Conservation (phyloP, 1,140 invertebrate genomes). For the Cheumatopsyche charites region DNA sequence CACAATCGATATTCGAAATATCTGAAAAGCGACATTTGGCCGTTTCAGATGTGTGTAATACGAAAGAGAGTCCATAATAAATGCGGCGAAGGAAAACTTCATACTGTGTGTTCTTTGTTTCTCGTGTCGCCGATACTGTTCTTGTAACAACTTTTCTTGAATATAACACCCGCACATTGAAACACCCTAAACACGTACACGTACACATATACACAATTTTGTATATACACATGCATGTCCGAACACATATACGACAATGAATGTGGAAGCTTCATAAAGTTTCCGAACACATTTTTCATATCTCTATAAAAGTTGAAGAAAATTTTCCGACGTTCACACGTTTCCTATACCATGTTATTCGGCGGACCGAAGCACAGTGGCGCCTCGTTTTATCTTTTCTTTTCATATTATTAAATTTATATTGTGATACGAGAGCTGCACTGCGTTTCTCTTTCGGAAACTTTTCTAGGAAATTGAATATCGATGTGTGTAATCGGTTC, state of each 20-base stretch:
- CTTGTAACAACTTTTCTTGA: too few relatives aligned
- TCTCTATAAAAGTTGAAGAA: constrained; percentile 49
- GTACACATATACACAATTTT: too few relatives aligned
- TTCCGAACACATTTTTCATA: constrained; percentile 49
- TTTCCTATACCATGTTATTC: constrained; percentile 39
- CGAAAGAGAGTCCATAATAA: constrained; percentile 18
- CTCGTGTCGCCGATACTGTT: constrained; percentile 13
- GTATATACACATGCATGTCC: not conserved
- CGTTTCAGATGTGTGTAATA: not conserved
- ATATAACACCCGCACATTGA: not conserved
- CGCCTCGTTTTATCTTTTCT: not conserved
- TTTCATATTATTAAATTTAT: not conserved
- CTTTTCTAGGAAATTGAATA: not conserved
- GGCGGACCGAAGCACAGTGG: constrained; percentile 23
- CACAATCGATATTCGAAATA: too few relatives aligned
- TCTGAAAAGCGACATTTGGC: too few relatives aligned
- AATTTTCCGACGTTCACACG: constrained; percentile 48
- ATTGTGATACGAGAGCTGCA: not conserved
- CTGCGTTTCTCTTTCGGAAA: too few relatives aligned
- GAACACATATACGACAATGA: constrained; percentile 42
- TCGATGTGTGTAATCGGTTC: not conserved
- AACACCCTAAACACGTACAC: not conserved
- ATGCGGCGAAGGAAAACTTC: constrained; percentile 16
- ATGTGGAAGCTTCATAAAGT: constrained; percentile 48
- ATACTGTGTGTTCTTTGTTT: constrained; percentile 22